Evolutionary conservation across 2,113 vertebrate genomes (phyloP).

Genomic region (Campylorhamphus procurvoides): DNA sequence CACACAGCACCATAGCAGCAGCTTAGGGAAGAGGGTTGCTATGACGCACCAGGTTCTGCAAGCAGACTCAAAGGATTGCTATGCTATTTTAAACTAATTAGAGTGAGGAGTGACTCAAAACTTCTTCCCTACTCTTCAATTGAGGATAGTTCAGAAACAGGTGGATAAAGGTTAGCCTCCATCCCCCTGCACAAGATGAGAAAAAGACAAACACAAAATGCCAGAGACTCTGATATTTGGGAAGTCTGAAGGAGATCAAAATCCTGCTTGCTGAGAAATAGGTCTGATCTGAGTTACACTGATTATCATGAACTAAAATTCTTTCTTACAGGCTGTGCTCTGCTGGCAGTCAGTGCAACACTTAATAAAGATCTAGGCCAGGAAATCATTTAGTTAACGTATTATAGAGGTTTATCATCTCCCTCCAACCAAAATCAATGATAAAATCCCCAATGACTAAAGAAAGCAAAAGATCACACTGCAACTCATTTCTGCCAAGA

Average conservation of each 20-base stretch:
- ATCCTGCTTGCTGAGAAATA: neutral
- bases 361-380: neutral
- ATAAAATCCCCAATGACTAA: neutral
- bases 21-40: neutral
- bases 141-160: neutral
- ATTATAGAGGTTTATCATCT: neutral
- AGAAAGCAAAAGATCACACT: neutral
- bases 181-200: neutral
- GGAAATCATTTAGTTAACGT: neutral
- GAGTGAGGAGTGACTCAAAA: neutral
- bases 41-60: neutral
- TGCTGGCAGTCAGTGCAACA: neutral
- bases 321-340: neutral
- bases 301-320: neutral
- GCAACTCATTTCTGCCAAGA: neutral
- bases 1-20: neutral
- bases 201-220: neutral
- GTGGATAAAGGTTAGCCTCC: neutral
- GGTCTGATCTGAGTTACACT: neutral
- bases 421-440: neutral
- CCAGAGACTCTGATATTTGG: neutral
- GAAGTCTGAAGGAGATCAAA: neutral
- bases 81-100: neutral
- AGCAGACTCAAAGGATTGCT: neutral
- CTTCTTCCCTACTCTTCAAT: neutral